Evolutionary conservation across 2,888 invertebrate genomes (phyloP).

Genomic region (Esperia sulphurella): DNA sequence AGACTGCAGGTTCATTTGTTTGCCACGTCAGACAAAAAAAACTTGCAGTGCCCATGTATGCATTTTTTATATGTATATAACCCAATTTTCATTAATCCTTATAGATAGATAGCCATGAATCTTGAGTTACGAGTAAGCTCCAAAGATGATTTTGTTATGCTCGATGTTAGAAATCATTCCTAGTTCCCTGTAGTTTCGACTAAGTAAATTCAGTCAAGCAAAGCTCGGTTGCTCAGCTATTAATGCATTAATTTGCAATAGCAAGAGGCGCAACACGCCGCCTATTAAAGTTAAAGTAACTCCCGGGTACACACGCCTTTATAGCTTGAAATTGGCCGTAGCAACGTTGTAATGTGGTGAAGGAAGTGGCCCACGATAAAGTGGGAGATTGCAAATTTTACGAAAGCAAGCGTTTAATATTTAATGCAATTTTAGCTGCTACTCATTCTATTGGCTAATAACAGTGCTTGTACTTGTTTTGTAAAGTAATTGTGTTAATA

Average conservation of each 20-base stretch:
- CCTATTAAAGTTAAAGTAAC: constrained; percentile 65
- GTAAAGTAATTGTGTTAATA: no score
- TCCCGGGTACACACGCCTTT: constrained; percentile 38
- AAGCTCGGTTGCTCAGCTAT: not conserved
- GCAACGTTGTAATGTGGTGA: constrained; percentile 14
- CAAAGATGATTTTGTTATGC: no score
- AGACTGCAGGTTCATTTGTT: no score
- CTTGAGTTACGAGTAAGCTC: no score
- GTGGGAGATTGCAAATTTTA: constrained; percentile 15
- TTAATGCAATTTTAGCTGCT: constrained; percentile 15
- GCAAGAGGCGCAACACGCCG: constrained; percentile 53
- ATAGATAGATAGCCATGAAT: no score
- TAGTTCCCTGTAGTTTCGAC: no score
- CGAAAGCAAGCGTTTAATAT: constrained; percentile 19
- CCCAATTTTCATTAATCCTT: no score
- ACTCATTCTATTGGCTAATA: constrained; percentile 6
- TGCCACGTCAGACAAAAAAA: no score
- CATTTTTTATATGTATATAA: no score
- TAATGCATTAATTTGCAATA: constrained; percentile 15
- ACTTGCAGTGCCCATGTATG: no score
- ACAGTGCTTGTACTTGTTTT: not conserved
- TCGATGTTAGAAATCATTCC: no score
- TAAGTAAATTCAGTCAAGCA: no score
- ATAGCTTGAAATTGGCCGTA: constrained; percentile 24
- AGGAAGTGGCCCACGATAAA: constrained; percentile 11